Percentiles rank a stretch among this genome's conserved stretches.
Evolutionary conservation across 2,888 invertebrate genomes (phyloP).

Genomic region (Alcis repandata): DNA sequence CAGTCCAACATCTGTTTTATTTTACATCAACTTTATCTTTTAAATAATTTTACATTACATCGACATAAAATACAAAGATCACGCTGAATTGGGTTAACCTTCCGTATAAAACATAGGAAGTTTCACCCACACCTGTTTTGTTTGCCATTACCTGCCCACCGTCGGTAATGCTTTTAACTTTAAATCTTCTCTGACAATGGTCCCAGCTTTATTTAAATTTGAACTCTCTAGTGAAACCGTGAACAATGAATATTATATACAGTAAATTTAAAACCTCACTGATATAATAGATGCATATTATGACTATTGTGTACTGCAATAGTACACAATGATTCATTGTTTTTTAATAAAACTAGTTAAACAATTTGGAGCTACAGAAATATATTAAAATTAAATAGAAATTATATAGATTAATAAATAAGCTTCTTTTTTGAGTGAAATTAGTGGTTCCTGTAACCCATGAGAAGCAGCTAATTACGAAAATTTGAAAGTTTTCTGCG

Average conservation of each 20-base stretch:
- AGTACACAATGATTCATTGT: no score
- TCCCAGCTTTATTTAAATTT: not conserved
- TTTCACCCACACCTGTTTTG: conserved; percentile 67
- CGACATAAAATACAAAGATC: not conserved
- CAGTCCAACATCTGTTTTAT: no score
- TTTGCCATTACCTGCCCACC: conserved; percentile 60
- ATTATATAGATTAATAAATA: no score
- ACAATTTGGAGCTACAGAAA: no score
- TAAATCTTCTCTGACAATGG: conserved; percentile 50
- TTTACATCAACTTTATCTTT: no score
- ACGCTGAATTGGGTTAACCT: not conserved
- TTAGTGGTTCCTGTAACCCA: no score
- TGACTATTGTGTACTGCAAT: no score
- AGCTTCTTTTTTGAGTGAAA: no score
- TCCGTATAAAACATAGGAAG: conserved; percentile 29
- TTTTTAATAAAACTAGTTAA: no score
- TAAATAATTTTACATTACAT: not conserved
- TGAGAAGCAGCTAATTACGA: not conserved
- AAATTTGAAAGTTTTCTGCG: not conserved
- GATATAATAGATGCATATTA: no score
- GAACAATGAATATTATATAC: not conserved
- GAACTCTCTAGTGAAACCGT: not conserved
- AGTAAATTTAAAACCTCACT: not conserved
- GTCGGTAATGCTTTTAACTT: conserved; percentile 61
- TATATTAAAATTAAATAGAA: no score